These are phyloP conservation scores for Leucophenga montana DNA, from an alignment of 2,888 invertebrate genomes.

Conservation along the genomic window DNA sequence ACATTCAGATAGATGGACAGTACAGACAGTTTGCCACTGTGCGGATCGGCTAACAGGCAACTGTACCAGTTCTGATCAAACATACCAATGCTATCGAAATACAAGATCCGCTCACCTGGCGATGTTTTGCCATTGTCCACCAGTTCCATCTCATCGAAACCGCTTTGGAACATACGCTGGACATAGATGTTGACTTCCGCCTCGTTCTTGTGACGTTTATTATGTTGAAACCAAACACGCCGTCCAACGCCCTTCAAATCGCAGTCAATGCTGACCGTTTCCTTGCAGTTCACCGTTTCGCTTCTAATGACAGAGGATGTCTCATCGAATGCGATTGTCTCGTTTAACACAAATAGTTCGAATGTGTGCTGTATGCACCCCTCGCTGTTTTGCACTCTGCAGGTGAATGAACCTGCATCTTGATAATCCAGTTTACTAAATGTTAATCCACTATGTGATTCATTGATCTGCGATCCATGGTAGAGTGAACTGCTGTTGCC, in stretches of 20 bases:
- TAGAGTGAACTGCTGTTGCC: no score
- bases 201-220: slow-evolving; percentile 46
- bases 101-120: slow-evolving; percentile 75
- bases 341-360: slow-evolving; percentile 79
- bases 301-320: no score
- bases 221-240: slow-evolving; percentile 81
- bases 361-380: slow-evolving; percentile 85
- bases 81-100: slow-evolving; percentile 86
- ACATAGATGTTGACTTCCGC: slow-evolving; percentile 46
- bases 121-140: slow-evolving; percentile 13
- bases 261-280: slow-evolving; percentile 86
- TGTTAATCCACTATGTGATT: background rate
- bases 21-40: slow-evolving; percentile 84
- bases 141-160: slow-evolving; percentile 40
- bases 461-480: no score
- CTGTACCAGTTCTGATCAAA: slow-evolving; percentile 96
- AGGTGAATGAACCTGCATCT: slow-evolving; percentile 95
- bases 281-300: slow-evolving; percentile 58
- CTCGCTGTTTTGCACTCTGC: slow-evolving; percentile 89
- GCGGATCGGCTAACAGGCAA: slow-evolving; percentile 89
- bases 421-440: slow-evolving; percentile 87
- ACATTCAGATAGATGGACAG: slow-evolving; percentile 88
- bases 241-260: slow-evolving; percentile 87
- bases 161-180: slow-evolving; percentile 38
- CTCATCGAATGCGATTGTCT: slow-evolving; percentile 80